Conservation (phyloP, 2,888 invertebrate species). For the Tetragnatha montana region DNA sequence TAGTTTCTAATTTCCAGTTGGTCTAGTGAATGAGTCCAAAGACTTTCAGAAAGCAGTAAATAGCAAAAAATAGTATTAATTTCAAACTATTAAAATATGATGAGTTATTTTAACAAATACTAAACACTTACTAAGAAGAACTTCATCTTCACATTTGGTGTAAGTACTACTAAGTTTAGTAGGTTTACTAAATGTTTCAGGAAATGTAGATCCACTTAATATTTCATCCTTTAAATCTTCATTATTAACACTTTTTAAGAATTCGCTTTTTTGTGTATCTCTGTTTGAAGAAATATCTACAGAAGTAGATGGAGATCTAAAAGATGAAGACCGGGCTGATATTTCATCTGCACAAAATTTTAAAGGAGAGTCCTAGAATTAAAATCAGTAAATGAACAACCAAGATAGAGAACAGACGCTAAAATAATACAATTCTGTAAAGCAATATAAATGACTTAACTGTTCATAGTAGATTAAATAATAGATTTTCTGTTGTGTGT, state of each 20-base stretch:
- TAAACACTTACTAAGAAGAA: neutral
- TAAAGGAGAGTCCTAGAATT: constrained; percentile 24
- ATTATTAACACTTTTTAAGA: neutral
- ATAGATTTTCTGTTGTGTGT: too few relatives aligned
- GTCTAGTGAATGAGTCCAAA: too few relatives aligned
- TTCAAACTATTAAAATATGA: neutral
- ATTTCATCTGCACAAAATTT: constrained; percentile 55
- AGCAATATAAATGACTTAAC: too few relatives aligned
- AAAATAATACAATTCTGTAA: too few relatives aligned
- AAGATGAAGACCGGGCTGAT: constrained; percentile 64
- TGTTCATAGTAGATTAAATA: too few relatives aligned
- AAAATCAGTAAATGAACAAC: neutral
- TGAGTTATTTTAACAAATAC: neutral
- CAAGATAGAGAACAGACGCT: too few relatives aligned
- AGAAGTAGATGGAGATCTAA: constrained; percentile 30
- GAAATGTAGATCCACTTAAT: constrained; percentile 10
- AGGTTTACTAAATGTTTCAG: constrained; percentile 3
- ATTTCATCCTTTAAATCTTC: constrained; percentile 34
- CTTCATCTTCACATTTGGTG: neutral
- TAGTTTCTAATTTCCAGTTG: too few relatives aligned
- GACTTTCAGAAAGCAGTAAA: too few relatives aligned
- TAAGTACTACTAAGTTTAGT: neutral
- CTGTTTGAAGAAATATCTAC: neutral
- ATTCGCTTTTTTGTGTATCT: neutral
- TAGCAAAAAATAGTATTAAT: neutral